Conservation (phyloP, 2,888 invertebrate species). For the Drosophila antonietae region DNA sequence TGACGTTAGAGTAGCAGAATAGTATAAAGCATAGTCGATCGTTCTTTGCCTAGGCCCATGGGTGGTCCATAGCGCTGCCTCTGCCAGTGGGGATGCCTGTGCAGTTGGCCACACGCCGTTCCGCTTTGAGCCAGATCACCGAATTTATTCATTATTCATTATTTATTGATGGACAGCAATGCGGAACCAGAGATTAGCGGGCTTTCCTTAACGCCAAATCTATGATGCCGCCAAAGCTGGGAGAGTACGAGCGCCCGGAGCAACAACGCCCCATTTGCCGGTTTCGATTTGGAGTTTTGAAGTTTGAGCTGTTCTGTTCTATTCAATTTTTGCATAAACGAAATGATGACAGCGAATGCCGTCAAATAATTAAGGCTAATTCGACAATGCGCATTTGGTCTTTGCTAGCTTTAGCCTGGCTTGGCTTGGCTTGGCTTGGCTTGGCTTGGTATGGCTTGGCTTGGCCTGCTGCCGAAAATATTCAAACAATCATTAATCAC, state of each 20-base stretch:
- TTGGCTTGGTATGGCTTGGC: conserved; percentile 24
- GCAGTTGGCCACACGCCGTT: conserved; percentile 6
- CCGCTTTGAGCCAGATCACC: conserved; percentile 7
- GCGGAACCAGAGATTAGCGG: conserved; percentile 70
- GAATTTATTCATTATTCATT: conserved; percentile 39
- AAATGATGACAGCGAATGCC: conserved; percentile 60
- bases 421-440: background rate
- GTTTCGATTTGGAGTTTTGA: conserved; percentile 7
- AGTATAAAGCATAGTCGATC: background rate
- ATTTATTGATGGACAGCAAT: conserved; percentile 64
- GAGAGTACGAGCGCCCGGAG: conserved; percentile 37
- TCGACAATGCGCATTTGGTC: conserved; percentile 58
- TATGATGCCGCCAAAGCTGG: conserved; percentile 46
- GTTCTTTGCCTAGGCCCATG: background rate
- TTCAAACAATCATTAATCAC: conserved; percentile 71
- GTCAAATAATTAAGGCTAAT: conserved; percentile 73
- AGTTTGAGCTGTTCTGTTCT: conserved; percentile 13
- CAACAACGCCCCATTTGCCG: conserved; percentile 48
- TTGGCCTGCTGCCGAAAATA: conserved; percentile 57
- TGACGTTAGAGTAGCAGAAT: background rate
- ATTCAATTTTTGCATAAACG: conserved; percentile 21
- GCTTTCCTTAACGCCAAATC: conserved; percentile 25
- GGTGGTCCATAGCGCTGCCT: conserved; percentile 8
- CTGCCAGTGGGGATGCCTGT: background rate
- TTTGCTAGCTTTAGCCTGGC: conserved; percentile 11